Percentiles rank a stretch among this genome's conserved stretches.
Evolutionary conservation across 1,140 invertebrate genomes (phyloP).

Genomic region (Pantala flavescens): DNA sequence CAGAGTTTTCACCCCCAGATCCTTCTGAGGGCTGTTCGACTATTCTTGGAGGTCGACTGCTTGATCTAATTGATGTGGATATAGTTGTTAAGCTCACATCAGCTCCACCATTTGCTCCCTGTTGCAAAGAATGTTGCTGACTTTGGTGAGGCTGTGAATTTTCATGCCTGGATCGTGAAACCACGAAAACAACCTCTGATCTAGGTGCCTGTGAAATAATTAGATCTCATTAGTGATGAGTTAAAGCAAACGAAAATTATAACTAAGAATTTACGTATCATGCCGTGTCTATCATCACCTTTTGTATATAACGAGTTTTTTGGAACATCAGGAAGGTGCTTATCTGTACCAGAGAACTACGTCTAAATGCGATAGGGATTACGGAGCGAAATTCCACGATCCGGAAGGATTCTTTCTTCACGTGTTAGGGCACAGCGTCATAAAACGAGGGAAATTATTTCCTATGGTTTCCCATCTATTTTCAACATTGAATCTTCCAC

Average conservation of each 20-base stretch:
- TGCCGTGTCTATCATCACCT: too few species aligned
- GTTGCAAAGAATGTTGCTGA: conserved; percentile 30
- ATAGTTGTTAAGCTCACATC: background rate
- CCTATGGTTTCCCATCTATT: too few species aligned
- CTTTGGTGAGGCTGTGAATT: conserved; percentile 26
- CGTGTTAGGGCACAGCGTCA: too few species aligned
- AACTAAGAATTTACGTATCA: too few species aligned
- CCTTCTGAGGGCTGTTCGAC: conserved; percentile 30
- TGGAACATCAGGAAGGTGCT: too few species aligned
- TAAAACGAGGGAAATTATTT: too few species aligned
- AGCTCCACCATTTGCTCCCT: conserved; percentile 21
- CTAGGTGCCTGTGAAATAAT: conserved; percentile 43
- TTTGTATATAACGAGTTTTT: too few species aligned
- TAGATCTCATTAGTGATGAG: background rate
- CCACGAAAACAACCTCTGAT: conserved; percentile 55
- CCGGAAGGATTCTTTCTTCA: too few species aligned
- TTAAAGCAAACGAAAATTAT: too few species aligned
- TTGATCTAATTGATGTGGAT: background rate
- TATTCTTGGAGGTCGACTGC: conserved; percentile 31
- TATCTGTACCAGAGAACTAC: too few species aligned
- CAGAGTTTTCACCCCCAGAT: background rate
- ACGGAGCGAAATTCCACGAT: background rate
- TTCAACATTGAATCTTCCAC: too few species aligned
- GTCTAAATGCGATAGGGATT: too few species aligned
- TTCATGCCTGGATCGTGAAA: conserved; percentile 40